Base-by-base conservation (phyloP, 2,888 invertebrate genomes). In the Orgyia antiqua region DNA sequence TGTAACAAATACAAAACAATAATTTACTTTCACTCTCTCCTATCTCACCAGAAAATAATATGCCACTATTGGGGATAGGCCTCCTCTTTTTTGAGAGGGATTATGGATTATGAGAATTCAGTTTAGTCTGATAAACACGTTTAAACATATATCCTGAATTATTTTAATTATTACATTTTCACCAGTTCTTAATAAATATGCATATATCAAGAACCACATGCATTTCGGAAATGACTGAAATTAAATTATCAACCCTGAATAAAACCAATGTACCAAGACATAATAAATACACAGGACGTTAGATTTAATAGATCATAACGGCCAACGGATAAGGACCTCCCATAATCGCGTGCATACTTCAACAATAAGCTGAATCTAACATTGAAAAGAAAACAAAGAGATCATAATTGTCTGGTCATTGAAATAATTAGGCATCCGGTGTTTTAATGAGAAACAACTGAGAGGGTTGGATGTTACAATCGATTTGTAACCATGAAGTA, bases 381-480 rank as follows among this genome's bases (percentile, higher is more conserved):
- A 39, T 45, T 38, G 26, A 58, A 67, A 65, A 61, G 62, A 63
- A 65, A 67, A 60, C 53, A 56, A 56, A 59, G 61, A 41, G 70
- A 27, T 69, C 76, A 51, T 32, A 51, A 60, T 66, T 60, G 51
- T 50, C 58, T 77, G 80, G 80, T 68, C 65, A 73, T 73, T 68
- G 70, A 66, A 58, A 68, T 76, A 77, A 78, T 76, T 71, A 62
- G 52, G 78, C 80, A 78, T 83, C 82, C 82, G 79, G 77, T 54
- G 56, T 47, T 32, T 62, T 82, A 83, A 83, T 83, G 76, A 80
- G 70, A 66, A 78, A 80, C 83, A 82, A 82, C 78, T 83, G 83
- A 79, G 67, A 68, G 78, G 75, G 77, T 78, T 69, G 64, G 45
- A 56, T 44, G 58, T 51, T 38, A 61, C 77, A 83, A 84, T 83